Base-by-base conservation (phyloP, 2,797 vertebrate species). In the Scomberomorus guttatus region DNA sequence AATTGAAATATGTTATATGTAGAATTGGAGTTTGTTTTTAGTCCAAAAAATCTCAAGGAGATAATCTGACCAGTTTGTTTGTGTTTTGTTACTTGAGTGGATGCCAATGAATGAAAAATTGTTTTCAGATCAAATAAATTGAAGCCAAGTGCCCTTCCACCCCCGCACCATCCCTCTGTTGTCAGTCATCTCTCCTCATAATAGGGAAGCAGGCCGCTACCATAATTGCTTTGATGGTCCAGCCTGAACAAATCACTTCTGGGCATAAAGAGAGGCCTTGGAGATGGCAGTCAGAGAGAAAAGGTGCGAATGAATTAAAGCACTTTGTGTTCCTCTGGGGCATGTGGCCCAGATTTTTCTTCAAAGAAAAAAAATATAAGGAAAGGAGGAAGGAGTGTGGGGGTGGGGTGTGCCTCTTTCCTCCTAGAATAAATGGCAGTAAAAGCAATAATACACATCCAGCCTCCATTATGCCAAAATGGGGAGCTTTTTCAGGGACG, bases 241-340 rank as follows among this genome's bases (percentile, higher is more conserved):
- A 93, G 96, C 95, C 97, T 97, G 96, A 98, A 96, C 96, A 97
- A 98, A 98, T 97, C 97, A 98, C 97, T 98, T 98, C 96, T 97
- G 97, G 97, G 97, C 97, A 97, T 97, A 97, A 95, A 96, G 94
- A 95, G 94, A 92, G 93, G 96, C 96, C 96, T 97, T 96, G 94
- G 96, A 98, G 97, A 98, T 97, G 97, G 96, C 96, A 97, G 96
- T 95, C 95, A 95, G 96, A 96, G 96, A 98, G 95, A 97, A 98
- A 98, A 99, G 97, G 97, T 99, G 98, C 96, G 96, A 98, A 98
- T 97, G 97, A 98, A 99, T 97, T 97, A 97, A 98, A 97, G 97
- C 95, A 97, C 96, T 96, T 95, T 96, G 96, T 93, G 96, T 97
- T 98, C 97, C 97, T 98, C 89, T 94, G 97, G 97, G 98, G 97